Percentiles rank a stretch among this genome's conserved stretches.
Evolutionary conservation across 2,113 vertebrate genomes (phyloP).

Genomic region (Acrocephalus arundinaceus): DNA sequence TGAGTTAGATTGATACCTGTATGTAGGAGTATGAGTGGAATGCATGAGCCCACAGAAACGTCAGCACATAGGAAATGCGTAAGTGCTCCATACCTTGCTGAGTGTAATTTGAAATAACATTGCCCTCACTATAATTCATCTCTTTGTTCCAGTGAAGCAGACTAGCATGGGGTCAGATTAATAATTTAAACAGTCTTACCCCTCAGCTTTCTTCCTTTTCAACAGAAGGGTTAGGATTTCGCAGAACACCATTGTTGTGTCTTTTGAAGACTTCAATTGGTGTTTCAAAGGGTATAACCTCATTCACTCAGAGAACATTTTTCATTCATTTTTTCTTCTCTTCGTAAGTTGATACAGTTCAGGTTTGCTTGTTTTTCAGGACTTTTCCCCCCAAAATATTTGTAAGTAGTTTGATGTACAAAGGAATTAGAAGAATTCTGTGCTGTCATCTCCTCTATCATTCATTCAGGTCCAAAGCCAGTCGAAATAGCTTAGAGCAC

Average conservation of each 20-base stretch:
- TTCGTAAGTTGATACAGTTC: background rate
- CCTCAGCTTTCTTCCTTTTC: background rate
- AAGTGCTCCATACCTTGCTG: background rate
- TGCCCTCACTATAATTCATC: constrained; percentile 31
- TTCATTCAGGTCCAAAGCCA: background rate
- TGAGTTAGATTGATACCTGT: background rate
- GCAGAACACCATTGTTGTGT: background rate
- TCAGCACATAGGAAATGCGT: background rate
- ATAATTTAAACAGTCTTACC: constrained; percentile 30
- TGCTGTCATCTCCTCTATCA: background rate
- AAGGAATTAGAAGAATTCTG: background rate
- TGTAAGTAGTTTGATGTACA: background rate
- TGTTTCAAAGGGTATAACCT: background rate
- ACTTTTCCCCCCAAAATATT: background rate
- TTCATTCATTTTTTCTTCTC: background rate
- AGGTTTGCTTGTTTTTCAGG: background rate
- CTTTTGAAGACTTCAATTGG: constrained; percentile 33
- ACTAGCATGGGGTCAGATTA: constrained; percentile 18
- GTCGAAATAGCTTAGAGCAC: fast-evolving
- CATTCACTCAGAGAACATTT: background rate
- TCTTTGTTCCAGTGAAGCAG: background rate
- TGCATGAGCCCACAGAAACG: background rate
- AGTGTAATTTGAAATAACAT: constrained; percentile 49
- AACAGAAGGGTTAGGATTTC: background rate
- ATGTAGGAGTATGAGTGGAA: background rate